phyloP scores from a whole-genome alignment of 2,797 vertebrate species.

The Pogoniulus pusillus region DNA sequence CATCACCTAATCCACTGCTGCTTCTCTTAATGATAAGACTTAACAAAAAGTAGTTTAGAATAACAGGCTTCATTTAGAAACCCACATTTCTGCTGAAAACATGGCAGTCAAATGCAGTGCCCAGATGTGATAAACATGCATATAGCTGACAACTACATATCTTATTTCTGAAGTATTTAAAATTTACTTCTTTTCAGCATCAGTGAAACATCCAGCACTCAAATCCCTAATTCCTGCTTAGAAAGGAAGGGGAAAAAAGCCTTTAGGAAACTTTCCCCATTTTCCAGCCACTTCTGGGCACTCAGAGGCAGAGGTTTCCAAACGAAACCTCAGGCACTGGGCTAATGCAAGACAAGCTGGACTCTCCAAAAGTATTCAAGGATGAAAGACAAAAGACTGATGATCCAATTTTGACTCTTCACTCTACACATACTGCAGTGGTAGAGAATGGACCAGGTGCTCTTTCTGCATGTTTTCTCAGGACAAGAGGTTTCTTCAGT shows the following conservation, averaged over 20 bases:
- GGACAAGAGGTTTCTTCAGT: not conserved
- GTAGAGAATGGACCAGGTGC: not conserved
- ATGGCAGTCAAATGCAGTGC: not conserved
- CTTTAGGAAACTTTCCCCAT: not conserved
- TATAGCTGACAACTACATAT: not conserved
- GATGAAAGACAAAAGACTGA: not conserved
- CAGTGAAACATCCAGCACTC: not conserved
- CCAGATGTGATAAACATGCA: not conserved
- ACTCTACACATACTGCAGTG: rapidly evolving
- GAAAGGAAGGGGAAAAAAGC: not conserved
- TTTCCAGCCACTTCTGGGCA: not conserved
- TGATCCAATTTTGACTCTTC: not conserved
- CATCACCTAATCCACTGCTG: conserved; percentile 13
- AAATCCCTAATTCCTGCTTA: not conserved
- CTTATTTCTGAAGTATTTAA: conserved; percentile 2
- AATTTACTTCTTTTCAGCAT: not conserved
- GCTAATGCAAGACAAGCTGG: not conserved
- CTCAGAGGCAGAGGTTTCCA: not conserved
- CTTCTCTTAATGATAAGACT: not conserved
- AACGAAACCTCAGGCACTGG: not conserved
- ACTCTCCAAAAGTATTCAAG: not conserved
- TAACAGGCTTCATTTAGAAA: not conserved
- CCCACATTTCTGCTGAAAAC: not conserved
- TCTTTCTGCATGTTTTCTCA: not conserved
- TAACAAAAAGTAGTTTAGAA: not conserved